Base-by-base conservation (phyloP, 2,797 vertebrate species). In the Eremophila alpestris region DNA sequence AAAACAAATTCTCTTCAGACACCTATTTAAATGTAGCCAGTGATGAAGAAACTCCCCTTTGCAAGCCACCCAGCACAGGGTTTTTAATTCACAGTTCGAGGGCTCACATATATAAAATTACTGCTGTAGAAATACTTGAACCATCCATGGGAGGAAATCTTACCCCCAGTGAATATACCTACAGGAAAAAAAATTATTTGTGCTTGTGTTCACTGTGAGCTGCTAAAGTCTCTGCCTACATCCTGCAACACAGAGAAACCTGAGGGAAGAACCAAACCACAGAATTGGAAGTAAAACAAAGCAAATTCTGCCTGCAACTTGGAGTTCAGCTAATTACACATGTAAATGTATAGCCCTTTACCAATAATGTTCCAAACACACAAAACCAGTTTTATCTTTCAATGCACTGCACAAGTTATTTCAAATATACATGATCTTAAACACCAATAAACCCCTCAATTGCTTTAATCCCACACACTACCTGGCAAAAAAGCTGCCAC, bases 321-420 rank as follows among this genome's bases (percentile, higher is more conserved):
- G 75, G 52, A 93, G 82, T 90, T 77, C 63, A 77, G 90, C 49
- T 93, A 95, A 78, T 85, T 78, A 82, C 40, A 81, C 43, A 21
- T 26, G 32, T 90, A 78, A 87, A 89, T 0, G 11, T 71, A 78
- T 23, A 87, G 83, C 76, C 89, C 86, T 93, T 96, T 83, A 86
- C 85, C 83, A 95, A 79, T 64, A 95, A 97, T 93, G 83, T 94
- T 96, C 89, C 91, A 96, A 96, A 97, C 70, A 96, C 93, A 84
- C 73, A 95, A 96, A 95, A 95, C 0, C 9, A 49, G 22, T 64
- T 75, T 15, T 68, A 54, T 75, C 64, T 86, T 87, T 69, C 73
- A 89, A 70, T 0, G 4, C 40, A 48, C 55, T 83, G 49, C n/a
- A 11, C 22, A 87, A 83, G 45, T 62, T 0, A 2, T 87, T 89